These are phyloP conservation scores for Ramphastos sulfuratus DNA, from an alignment of 2,113 vertebrate genomes.

Conservation along the genomic window DNA sequence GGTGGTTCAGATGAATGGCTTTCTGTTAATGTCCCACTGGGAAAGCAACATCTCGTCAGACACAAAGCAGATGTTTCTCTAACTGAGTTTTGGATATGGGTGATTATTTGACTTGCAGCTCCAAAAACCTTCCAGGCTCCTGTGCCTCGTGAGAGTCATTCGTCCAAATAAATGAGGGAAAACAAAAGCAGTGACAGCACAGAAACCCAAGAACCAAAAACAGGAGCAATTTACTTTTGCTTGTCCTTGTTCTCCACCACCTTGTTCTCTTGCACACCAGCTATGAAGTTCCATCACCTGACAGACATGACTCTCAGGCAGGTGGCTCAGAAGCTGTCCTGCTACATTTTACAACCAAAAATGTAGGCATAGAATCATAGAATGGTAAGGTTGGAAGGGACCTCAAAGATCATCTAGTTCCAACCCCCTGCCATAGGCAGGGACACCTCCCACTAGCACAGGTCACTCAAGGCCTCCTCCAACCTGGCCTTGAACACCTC, in stretches of 20 bases:
- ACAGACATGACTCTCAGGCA: neutral
- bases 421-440: no score
- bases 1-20: neutral
- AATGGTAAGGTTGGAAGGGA: no score
- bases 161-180: constrained; percentile 7
- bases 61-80: constrained; percentile 15
- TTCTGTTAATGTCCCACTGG: neutral
- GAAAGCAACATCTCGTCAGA: neutral
- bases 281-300: fast-evolving
- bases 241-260: neutral
- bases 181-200: neutral
- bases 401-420: no score
- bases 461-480: no score
- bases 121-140: neutral
- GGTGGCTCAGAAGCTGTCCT: neutral
- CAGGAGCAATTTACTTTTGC: neutral
- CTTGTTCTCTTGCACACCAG: fast-evolving
- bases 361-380: fast-evolving
- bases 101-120: neutral
- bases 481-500: no score
- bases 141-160: neutral
- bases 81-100: constrained; percentile 3
- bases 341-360: neutral
- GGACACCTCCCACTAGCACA: no score
- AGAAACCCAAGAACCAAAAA: neutral